Conservation (phyloP, 2,797 vertebrate species). For the Rhyacichthys aspro region DNA sequence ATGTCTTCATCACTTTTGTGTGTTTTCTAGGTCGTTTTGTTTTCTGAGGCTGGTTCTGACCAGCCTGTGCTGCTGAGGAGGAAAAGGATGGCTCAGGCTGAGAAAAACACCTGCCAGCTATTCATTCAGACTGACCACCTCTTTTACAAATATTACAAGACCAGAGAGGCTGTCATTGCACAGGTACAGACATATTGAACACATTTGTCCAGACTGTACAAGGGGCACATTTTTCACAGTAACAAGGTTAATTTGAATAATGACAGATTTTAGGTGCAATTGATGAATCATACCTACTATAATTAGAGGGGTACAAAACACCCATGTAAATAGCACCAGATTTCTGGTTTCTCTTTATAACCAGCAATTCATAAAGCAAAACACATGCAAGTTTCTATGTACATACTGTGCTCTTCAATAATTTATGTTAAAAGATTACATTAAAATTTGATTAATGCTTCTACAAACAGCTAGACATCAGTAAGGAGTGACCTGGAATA, state of each 20-base stretch:
- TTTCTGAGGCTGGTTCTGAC: constrained; percentile 23
- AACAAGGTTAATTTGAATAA: constrained; percentile 11
- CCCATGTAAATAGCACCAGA: neutral
- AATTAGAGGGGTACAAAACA: neutral
- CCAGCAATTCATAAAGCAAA: neutral
- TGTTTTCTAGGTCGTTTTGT: constrained; percentile 64
- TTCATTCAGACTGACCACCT: constrained; percentile 99
- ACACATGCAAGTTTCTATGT: neutral
- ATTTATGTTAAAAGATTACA: neutral
- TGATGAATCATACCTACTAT: constrained; percentile 12
- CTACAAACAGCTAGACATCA: constrained; percentile 4
- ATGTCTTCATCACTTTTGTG: constrained; percentile 8
- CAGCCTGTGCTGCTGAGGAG: constrained; percentile 86
- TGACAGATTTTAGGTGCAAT: constrained; percentile 3
- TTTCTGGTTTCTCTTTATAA: neutral
- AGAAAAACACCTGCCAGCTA: constrained; percentile 97
- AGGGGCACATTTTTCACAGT: constrained; percentile 16
- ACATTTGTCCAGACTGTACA: neutral
- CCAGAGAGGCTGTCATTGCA: constrained; percentile 95
- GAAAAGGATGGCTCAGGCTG: constrained; percentile 90
- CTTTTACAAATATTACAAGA: constrained; percentile 94
- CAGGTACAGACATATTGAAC: constrained; percentile 78
- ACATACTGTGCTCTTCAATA: neutral
- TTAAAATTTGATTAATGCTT: neutral
- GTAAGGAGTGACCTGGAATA: neutral